Base-by-base conservation (phyloP, 2,888 invertebrate genomes). In the Blera fallax region DNA sequence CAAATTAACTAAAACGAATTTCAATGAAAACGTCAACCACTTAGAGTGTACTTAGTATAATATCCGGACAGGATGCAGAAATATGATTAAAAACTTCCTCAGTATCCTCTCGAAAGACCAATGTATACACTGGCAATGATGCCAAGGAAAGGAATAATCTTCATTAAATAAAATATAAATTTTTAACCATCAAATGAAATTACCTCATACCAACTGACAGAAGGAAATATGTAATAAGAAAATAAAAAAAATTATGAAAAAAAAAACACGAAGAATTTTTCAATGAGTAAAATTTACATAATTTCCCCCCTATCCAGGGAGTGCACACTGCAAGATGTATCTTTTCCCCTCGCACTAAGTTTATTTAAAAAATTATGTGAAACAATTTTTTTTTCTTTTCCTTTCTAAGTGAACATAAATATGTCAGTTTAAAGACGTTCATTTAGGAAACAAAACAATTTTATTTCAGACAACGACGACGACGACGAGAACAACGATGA, bases 311-410 rank as follows among this genome's bases (percentile, higher is more conserved):
- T 1, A 37, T n/a, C 37, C 37, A 37, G n/a, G 3, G 1, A 3
- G 37, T 6, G 27, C 37, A 16, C 7, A 45, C 18, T 45, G 18
- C 37, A 7, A 40, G 40, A 62, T 62, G 43, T 62, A 16, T 62
- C 29, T 29, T 24, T 24, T 14, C 16, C 11, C 40, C 16, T 32
- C 32, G 24, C n/a, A 14, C 10, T 21, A 45, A 29, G 65, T 52
- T 52, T 67, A 52, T 67, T 45, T 50, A 50, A 43, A 50, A n/a
- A 65, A 65, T 65, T 65, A 65, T 65, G 65, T 65, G 48, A 50
- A 45, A 65, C 65, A 65, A 50, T 67, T 52, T 67, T 50, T 34
- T 1, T 52, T 52, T n/a, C n/a, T n/a, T n/a, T n/a, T n/a, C n/a
- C n/a, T n/a, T n/a, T n/a, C n/a, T 8, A 50, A 65, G 65, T 50